Base-by-base conservation (phyloP, 2,113 vertebrate species). In the Limnothrissa miodon region DNA sequence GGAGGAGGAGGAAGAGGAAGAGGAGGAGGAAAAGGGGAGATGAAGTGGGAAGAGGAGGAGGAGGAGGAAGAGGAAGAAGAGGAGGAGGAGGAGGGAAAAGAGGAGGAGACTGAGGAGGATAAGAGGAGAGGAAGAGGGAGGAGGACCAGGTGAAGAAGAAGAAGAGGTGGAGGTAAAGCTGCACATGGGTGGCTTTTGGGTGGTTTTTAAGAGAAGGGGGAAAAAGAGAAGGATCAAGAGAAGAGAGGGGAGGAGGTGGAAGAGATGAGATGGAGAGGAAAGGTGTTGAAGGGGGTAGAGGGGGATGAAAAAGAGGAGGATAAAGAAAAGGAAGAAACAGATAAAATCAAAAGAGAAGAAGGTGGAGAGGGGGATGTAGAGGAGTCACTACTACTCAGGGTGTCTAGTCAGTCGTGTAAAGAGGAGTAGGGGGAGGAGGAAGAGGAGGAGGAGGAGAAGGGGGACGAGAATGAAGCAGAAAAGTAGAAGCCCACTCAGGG, bases 401-500 rank as follows among this genome's bases (percentile, higher is more conserved):
- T 42, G 42, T 42, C 42, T 42, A 42, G 42, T 42, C 42, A 42
- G 42, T 42, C 42, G 42, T 42, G 80, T 82, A 21, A 19, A 45
- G 36, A 79, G 74, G 62, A 45, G 46, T 45, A 78, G 36, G 29
- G 19, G 25, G 45, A 46, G 46, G 19, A 53, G 48, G 19, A 21
- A 10, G 48, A 21, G 48, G 48, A 53, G 48, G 48, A 53, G 48
- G 48, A 53, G 48, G 19, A 53, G 11, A 11, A 53, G 48, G 48
- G 11, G 48, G 48, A 53, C 1, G 48, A 53, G 83, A 85, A 82
- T 80, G 59, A 39, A 21, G 70, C 62, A 25, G 84, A 79, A 42
- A 42, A 42, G 42, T 4, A 42, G 42, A 42, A 42, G 6, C 6
- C 42, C 42, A 42, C 42, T 42, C n/a, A 15, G 62, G 9, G 39